These are phyloP conservation scores for Drosophila paramelanica DNA, from an alignment of 2,888 invertebrate genomes.

Conservation along the genomic window DNA sequence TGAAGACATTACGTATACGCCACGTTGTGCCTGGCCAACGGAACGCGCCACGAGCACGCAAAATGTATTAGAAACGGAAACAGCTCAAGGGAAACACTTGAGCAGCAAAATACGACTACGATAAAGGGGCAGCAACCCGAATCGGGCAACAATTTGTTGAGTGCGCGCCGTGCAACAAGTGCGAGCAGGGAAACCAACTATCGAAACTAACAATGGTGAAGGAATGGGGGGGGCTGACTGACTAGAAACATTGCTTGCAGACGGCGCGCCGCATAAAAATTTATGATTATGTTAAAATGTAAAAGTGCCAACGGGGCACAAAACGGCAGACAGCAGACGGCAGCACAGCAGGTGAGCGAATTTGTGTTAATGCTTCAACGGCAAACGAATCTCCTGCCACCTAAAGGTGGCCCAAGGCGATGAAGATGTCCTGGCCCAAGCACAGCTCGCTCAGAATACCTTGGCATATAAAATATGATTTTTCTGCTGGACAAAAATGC, in stretches of 20 bases:
- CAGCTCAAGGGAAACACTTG: conserved; percentile 77
- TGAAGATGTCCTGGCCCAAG: conserved; percentile 27
- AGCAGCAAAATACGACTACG: conserved; percentile 73
- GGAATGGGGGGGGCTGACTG: not conserved
- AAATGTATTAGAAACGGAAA: conserved; percentile 79
- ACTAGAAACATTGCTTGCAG: conserved; percentile 59
- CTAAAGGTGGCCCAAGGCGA: conserved; percentile 11
- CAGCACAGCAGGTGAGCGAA: conserved; percentile 71
- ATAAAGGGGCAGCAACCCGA: conserved; percentile 41
- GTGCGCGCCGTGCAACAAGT: conserved; percentile 66
- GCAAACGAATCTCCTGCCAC: conserved; percentile 34
- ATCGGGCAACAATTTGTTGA: conserved; percentile 69
- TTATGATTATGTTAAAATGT: conserved; percentile 80
- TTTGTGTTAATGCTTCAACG: conserved; percentile 73
- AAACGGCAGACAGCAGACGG: conserved; percentile 16
- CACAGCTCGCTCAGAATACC: conserved; percentile 9
- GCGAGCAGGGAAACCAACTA: conserved; percentile 46
- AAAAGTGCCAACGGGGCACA: conserved; percentile 67
- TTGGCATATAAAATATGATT: conserved; percentile 65
- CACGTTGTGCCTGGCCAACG: conserved; percentile 48
- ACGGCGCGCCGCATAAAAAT: conserved; percentile 79
- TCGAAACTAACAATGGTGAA: conserved; percentile 52
- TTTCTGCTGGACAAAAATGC: conserved; percentile 62
- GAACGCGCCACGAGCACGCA: conserved; percentile 63
- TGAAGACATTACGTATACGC: conserved; percentile 78